Evolutionary conservation across 2,888 invertebrate species (phyloP), one percentile per base, ranked within the genome.

Genomic region (Ormyrus thymus): DNA sequence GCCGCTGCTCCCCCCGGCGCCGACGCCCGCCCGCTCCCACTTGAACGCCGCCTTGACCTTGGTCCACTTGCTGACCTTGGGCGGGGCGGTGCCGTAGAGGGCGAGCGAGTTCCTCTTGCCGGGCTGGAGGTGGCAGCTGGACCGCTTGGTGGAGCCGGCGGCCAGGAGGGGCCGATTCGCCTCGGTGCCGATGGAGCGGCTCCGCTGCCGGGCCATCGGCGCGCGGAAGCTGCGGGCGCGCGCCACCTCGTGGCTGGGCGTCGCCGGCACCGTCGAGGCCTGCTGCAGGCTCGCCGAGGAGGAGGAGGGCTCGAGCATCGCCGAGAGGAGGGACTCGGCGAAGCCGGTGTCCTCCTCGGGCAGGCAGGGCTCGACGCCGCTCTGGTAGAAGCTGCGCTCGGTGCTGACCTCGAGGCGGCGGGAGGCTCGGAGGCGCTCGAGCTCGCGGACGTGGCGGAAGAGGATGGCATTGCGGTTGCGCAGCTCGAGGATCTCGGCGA

Each of bases 11-110:
- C 78, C 10, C 15, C 51, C 65, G 6, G 72, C 56, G 1, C 91
- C 90, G 90, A 91, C 90, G 82, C 93, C 93, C 0, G 95, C 95
- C 84, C 94, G 94, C 87, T 96, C 96, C 96, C 96, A 96, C 84
- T 95, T 95, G 85, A 96, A 95, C 11, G 97, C 97, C 64, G 96
- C 96, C 89, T 97, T 97, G 9, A 97, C 97, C 90, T 94, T 94
- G 0, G 96, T 96, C 97, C 97, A 97, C 87, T 97, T 97, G 0
- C 96, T 96, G 68, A 95, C 93, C 86, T 94, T 94, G 0, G 94
- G 92, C 76, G 86, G 83, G n/a, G 45, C 6, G 15, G 2, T 79
- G 65, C 9, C 13, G 10, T 53, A 69, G 79, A 29, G 29, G 29
- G 29, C 29, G 29, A 29, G 0, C 80, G 82, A 78, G 59, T 70